Evolutionary conservation across 2,113 vertebrate species (phyloP).

Genomic region (Dinomys branickii): DNA sequence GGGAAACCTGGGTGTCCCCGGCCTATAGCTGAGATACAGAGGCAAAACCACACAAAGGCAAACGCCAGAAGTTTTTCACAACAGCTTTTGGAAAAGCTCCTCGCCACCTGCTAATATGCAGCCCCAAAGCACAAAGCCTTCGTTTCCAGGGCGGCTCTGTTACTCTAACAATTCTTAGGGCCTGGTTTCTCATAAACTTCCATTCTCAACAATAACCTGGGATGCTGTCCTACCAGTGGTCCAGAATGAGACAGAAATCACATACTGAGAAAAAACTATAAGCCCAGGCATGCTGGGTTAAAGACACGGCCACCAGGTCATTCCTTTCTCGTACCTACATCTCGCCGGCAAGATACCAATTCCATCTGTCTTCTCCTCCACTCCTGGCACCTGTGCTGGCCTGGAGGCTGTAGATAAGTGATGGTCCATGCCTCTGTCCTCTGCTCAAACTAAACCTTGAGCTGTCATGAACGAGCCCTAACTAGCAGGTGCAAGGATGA

Average conservation of each 20-base stretch:
- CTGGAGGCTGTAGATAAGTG: background rate
- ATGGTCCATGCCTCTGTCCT: too few species aligned
- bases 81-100: background rate
- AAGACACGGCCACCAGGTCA: background rate
- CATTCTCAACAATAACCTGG: background rate
- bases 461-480: background rate
- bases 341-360: background rate
- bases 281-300: background rate
- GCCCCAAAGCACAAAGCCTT: background rate
- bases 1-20: background rate
- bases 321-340: background rate
- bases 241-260: background rate
- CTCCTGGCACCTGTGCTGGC: background rate
- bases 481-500: background rate
- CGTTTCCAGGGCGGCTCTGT: background rate
- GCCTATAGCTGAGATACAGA: background rate
- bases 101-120: background rate
- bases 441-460: background rate
- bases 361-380: background rate
- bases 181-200: background rate
- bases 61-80: background rate
- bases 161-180: background rate
- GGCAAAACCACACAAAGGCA: background rate
- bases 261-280: background rate
- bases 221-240: background rate